phyloP scores from a whole-genome alignment of 2,797 vertebrate genomes.

The Pangasius larnaudii region DNA sequence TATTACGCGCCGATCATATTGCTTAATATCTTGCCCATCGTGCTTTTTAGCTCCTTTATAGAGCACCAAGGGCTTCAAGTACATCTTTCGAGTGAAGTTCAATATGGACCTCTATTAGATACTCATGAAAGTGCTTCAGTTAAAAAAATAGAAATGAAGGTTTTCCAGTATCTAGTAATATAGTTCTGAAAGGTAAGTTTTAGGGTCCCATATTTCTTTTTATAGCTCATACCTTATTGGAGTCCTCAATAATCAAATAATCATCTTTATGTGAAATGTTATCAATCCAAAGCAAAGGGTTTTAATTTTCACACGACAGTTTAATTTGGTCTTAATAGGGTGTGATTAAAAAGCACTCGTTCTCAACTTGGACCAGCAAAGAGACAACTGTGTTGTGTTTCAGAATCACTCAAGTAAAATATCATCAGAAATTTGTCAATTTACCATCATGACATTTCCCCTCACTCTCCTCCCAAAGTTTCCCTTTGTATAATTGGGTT shows the following conservation, averaged over 20 bases:
- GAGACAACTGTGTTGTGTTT: slow-evolving; percentile 14
- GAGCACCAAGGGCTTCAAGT: slow-evolving; percentile 45
- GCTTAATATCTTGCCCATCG: slow-evolving; percentile 86
- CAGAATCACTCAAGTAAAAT: slow-evolving; percentile 35
- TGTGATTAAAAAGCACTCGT: slow-evolving; percentile 10
- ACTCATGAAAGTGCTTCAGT: slow-evolving; percentile 32
- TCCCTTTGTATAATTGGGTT: slow-evolving; percentile 59
- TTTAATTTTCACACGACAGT: not conserved
- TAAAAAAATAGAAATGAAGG: slow-evolving; percentile 23
- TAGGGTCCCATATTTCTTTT: not conserved
- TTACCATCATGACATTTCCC: slow-evolving; percentile 50
- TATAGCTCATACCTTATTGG: not conserved
- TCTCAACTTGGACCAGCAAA: not conserved
- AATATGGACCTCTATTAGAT: slow-evolving; percentile 45
- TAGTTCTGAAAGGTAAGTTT: slow-evolving; percentile 3
- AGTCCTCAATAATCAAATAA: not conserved
- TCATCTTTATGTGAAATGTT: not conserved
- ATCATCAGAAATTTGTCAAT: slow-evolving; percentile 67
- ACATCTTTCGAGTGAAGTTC: slow-evolving; percentile 35
- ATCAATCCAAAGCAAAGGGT: not conserved
- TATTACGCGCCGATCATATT: slow-evolving; percentile 88
- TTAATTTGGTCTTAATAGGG: slow-evolving; percentile 1
- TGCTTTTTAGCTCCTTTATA: slow-evolving; percentile 57
- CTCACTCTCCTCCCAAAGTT: slow-evolving; percentile 52
- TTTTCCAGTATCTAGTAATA: slow-evolving; percentile 15